Evolutionary conservation across 2,113 vertebrate genomes (phyloP).

Genomic region (Aramus guarauna): DNA sequence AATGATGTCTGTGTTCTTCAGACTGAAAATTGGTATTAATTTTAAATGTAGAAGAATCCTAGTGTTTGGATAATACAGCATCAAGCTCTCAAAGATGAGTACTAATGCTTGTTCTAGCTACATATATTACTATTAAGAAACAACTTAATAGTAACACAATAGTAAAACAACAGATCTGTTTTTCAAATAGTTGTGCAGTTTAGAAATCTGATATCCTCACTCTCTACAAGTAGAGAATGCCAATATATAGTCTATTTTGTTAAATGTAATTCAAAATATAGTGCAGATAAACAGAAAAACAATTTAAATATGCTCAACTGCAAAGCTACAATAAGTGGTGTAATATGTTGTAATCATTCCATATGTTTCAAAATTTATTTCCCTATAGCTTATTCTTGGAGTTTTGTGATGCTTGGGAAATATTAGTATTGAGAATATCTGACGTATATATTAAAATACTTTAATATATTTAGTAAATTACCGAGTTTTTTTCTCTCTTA

Average conservation of each 20-base stretch:
- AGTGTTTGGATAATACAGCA: background rate
- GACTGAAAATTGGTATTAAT: background rate
- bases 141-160: background rate
- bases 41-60: background rate
- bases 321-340: background rate
- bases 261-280: background rate
- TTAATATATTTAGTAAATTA: background rate
- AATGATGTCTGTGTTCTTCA: background rate
- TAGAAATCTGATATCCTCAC: background rate
- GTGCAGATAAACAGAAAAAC: background rate
- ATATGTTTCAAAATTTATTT: background rate
- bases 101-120: background rate
- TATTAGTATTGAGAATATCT: background rate
- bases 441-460: background rate
- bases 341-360: background rate
- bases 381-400: background rate
- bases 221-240: background rate
- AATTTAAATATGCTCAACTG: background rate
- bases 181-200: background rate
- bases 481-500: slow-evolving; percentile 48
- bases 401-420: background rate
- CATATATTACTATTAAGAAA: background rate
- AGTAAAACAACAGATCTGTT: background rate
- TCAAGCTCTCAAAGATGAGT: background rate
- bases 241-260: background rate